A percentile compares a stretch with the other conserved stretches of the same genome.
phyloP scores from a whole-genome alignment of 2,113 vertebrate species.

The Peromyscus polionotus region DNA sequence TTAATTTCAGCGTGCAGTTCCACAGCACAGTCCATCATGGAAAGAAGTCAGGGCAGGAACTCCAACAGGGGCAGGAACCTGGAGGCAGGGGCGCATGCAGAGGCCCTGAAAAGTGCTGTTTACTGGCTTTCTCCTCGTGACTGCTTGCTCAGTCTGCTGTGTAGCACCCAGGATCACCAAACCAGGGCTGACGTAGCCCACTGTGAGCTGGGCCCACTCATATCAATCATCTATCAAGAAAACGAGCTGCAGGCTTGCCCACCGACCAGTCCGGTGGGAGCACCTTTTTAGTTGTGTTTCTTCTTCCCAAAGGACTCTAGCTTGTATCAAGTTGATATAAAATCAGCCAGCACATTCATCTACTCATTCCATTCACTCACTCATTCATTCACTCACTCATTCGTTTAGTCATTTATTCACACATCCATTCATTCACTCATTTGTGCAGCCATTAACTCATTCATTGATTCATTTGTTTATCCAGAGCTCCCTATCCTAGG shows the following conservation, averaged over 20 bases:
- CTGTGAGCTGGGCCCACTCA: not conserved
- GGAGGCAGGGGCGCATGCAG: not conserved
- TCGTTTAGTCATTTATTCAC: not conserved
- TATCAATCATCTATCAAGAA: not conserved
- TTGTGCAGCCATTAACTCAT: not conserved
- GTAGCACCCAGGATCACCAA: not conserved
- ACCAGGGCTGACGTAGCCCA: not conserved
- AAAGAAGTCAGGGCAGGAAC: not conserved
- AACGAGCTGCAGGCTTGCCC: not conserved
- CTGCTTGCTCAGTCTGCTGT: not conserved
- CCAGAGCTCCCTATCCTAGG: not conserved
- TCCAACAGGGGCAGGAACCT: not conserved
- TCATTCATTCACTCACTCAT: not conserved
- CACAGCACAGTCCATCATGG: not conserved
- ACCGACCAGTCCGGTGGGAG: not conserved
- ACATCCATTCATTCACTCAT: not conserved
- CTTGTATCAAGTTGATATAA: not conserved
- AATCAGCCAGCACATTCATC: not conserved
- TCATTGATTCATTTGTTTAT: no score
- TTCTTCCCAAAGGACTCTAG: not conserved
- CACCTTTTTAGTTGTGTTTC: not conserved
- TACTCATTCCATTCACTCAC: not conserved
- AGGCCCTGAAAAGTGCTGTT: not conserved
- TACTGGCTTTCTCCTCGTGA: not conserved
- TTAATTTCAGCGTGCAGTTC: not conserved